These are phyloP conservation scores for Unio delphinus DNA, from an alignment of 2,888 invertebrate species.

Conservation along the genomic window DNA sequence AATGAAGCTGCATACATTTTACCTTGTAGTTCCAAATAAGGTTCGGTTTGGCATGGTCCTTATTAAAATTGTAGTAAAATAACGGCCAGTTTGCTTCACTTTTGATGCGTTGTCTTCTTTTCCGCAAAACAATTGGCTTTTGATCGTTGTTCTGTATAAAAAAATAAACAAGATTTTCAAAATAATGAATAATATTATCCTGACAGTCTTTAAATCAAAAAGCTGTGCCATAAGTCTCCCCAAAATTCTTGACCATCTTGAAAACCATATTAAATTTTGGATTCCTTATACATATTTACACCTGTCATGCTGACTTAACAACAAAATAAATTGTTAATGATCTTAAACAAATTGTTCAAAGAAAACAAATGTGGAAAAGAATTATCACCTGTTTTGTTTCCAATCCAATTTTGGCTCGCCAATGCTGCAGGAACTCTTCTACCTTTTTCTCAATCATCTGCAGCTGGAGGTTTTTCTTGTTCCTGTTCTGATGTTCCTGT, in stretches of 20 bases:
- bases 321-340: no score
- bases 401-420: slow-evolving; percentile 72
- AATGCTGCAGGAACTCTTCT: slow-evolving; percentile 73
- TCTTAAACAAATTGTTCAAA: background rate
- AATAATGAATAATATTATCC: background rate
- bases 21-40: slow-evolving; percentile 99
- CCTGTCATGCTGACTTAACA: no score
- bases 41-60: slow-evolving; percentile 95
- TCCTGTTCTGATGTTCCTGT: slow-evolving; percentile 67
- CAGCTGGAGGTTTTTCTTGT: slow-evolving; percentile 65
- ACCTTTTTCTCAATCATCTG: slow-evolving; percentile 72
- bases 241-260: no score
- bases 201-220: no score
- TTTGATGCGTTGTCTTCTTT: slow-evolving; percentile 90
- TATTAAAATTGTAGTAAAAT: slow-evolving; percentile 96
- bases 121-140: slow-evolving; percentile 90
- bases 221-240: no score
- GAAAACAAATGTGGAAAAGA: background rate
- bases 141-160: slow-evolving; percentile 48
- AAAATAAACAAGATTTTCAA: background rate
- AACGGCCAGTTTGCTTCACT: slow-evolving; percentile 91
- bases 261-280: no score
- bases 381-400: slow-evolving; percentile 63
- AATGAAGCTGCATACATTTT: background rate
- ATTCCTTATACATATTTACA: no score